Base-by-base conservation (phyloP, 2,797 vertebrate species). In the Acanthis flammea region DNA sequence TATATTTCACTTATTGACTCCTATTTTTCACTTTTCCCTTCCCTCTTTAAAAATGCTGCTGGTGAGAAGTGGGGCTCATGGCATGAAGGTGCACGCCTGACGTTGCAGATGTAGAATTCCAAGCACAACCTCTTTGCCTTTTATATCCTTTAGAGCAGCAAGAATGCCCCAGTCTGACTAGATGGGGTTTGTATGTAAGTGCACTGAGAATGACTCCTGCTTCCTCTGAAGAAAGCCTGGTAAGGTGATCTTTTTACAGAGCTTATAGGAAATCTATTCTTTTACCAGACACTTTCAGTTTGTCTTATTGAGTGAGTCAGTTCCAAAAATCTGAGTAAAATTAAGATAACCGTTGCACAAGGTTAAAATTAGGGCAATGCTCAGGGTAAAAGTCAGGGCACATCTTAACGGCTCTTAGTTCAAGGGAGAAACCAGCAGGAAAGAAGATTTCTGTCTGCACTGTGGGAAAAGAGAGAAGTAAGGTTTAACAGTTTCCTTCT, bases 301-400 rank as follows among this genome's bases (percentile, higher is more conserved):
- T 96, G 51, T 63, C 54, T 86, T 86, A 71, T 79, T 80, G 91
- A 95, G 96, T 97, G 97, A 97, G 92, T 98, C 96, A 97, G 51
- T 94, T 95, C 90, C 66, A 71, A 84, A 90, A 86, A 74, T 88
- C 60, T 97, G 96, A 96, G 90, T 96, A 94, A 97, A 87, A 95
- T 51, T 72, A 87, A 95, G 92, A 97, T 88, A 96, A 86, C 93
- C 51, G 93, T 94, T 89, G 41, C 70, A 92, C 31, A 41, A 90
- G 96, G 97, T 97, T 95, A 97, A 96, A 94, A 84, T 90, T 89
- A 93, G 96, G 97, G 93, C 96, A 97, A 62, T 47, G 15, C 55
- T 78, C 53, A 75, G 88, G 86, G 86, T 89, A 96, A 91, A 92
- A 89, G 55, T 54, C 51, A 68, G 92, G 92, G 88, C 60, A 96